Conservation (phyloP, 2,797 vertebrate genomes). For the Pelochelys cantorii region DNA sequence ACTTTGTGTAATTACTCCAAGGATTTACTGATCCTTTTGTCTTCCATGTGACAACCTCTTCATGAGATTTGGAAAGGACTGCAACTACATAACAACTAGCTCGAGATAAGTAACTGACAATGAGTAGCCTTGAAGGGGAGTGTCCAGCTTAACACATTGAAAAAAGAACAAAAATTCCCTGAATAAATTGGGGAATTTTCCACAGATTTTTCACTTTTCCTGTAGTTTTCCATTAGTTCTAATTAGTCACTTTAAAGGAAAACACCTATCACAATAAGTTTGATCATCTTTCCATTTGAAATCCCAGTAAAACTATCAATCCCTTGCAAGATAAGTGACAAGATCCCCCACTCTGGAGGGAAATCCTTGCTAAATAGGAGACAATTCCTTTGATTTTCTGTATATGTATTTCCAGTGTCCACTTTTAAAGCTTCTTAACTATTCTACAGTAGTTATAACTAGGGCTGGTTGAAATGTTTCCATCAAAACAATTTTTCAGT, state of each 20-base stretch:
- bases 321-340: neutral
- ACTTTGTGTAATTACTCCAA: neutral
- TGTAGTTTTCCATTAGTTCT: neutral
- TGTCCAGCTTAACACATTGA: neutral
- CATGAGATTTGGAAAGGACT: neutral
- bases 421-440: neutral
- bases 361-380: neutral
- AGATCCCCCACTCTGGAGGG: neutral
- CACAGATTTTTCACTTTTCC: neutral
- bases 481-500: neutral
- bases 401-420: neutral
- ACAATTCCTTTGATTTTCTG: neutral
- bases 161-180: neutral
- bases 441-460: neutral
- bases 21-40: neutral
- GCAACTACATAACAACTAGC: neutral
- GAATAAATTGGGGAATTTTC: neutral
- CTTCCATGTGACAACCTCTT: neutral
- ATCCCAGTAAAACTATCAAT: neutral
- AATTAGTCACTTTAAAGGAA: neutral
- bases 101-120: neutral
- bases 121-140: neutral
- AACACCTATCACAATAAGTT: neutral
- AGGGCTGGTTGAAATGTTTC: neutral
- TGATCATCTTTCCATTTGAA: neutral